Conservation (phyloP, 2,888 invertebrate species). For the Idaea straminata region DNA sequence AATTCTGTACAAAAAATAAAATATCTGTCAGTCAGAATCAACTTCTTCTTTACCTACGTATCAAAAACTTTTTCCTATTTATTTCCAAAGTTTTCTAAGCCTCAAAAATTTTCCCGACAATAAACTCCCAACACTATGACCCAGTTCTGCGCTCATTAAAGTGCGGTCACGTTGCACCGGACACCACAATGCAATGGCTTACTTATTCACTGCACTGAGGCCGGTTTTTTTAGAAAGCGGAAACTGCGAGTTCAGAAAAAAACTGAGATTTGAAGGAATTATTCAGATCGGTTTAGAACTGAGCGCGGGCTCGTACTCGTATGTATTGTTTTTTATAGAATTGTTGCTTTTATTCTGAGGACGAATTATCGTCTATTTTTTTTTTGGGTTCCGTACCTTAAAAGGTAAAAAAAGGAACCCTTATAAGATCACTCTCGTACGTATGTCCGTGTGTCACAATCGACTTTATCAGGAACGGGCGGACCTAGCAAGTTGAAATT, state of each 20-base stretch:
- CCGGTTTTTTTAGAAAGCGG: constrained; percentile 13
- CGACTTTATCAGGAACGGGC: too few species aligned
- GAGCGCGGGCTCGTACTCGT: not conserved
- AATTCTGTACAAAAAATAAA: not conserved
- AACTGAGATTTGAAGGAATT: not conserved
- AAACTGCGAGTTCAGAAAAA: constrained; percentile 1
- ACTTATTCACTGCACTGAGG: constrained; percentile 49
- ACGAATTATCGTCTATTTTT: not conserved
- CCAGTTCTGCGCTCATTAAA: constrained; percentile 65
- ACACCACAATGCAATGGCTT: constrained; percentile 57
- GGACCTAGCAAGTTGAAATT: too few species aligned
- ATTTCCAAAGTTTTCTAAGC: not conserved
- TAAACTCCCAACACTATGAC: constrained; percentile 39
- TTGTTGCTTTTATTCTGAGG: not conserved
- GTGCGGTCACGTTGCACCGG: constrained; percentile 59
- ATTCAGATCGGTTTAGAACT: not conserved
- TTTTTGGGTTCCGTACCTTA: too few species aligned
- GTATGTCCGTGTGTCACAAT: too few species aligned
- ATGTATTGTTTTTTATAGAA: not conserved
- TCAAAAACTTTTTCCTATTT: not conserved
- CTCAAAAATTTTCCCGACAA: not conserved
- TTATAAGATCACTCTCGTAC: too few species aligned
- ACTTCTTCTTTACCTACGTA: not conserved
- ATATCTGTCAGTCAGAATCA: not conserved
- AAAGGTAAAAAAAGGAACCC: too few species aligned